Evolutionary conservation across 2,797 vertebrate species (phyloP).

Genomic region (Tolypeutes matacus): DNA sequence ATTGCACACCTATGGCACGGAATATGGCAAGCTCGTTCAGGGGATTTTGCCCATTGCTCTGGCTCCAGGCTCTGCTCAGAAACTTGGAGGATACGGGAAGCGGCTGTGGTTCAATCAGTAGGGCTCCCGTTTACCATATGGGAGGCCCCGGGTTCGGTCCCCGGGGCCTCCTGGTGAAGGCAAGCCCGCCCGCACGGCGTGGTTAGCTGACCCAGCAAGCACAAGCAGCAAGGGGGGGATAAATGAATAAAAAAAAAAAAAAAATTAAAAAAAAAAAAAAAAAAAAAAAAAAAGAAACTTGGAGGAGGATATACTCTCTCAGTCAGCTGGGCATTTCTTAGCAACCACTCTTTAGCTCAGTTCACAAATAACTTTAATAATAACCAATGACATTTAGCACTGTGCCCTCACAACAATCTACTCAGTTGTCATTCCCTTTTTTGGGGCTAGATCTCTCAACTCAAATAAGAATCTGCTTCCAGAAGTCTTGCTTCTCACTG

Average conservation of each 20-base stretch:
- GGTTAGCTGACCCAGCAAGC: too few species aligned
- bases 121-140: too few species aligned
- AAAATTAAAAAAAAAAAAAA: too few species aligned
- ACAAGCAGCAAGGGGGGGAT: too few species aligned
- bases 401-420: background rate
- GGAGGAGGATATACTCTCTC: background rate
- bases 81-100: slow-evolving; percentile 1
- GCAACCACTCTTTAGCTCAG: background rate
- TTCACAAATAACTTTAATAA: background rate
- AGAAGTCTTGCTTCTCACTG: slow-evolving; percentile 7
- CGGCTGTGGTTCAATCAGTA: too few species aligned
- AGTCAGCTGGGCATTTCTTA: background rate
- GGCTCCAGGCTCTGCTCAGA: background rate
- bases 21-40: background rate
- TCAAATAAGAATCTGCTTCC: background rate
- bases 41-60: background rate
- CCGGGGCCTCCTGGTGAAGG: too few species aligned
- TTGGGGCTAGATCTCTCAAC: background rate
- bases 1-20: background rate
- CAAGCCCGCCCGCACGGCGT: too few species aligned
- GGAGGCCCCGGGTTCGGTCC: too few species aligned
- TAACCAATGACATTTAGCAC: background rate
- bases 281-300: too few species aligned
- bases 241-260: too few species aligned
- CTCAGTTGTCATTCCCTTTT: background rate